phyloP scores from a whole-genome alignment of 2,797 vertebrate species.

The Acrocephalus scirpaceus region DNA sequence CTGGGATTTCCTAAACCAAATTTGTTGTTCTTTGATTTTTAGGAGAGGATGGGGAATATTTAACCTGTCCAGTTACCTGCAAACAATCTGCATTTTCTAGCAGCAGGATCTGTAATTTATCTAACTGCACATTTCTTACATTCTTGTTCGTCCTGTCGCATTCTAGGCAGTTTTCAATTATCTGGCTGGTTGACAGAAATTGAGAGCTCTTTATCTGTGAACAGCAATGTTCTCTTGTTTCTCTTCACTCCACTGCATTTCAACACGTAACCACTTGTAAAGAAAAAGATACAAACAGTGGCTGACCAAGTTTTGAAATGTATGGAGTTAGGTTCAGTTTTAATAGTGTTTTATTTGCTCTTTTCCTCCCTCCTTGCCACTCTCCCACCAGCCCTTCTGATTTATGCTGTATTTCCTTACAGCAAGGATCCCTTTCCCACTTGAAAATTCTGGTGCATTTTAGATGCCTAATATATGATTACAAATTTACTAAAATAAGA shows the following conservation, averaged over 20 bases:
- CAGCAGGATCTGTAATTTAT: background rate
- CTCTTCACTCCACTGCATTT: conserved; percentile 2
- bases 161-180: background rate
- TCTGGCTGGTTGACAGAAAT: conserved; percentile 16
- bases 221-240: conserved; percentile 32
- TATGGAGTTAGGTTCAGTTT: background rate
- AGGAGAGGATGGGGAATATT: background rate
- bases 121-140: background rate
- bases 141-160: background rate
- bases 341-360: background rate
- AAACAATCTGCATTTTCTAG: background rate
- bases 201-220: conserved; percentile 26
- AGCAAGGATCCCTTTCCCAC: background rate
- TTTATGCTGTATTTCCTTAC: background rate
- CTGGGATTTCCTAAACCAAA: background rate
- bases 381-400: too few species aligned
- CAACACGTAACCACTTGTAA: background rate
- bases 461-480: background rate
- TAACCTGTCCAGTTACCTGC: background rate
- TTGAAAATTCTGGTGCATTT: background rate
- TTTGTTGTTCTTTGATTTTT: background rate
- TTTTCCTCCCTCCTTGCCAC: background rate
- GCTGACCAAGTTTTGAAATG: background rate
- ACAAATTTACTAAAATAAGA: background rate
- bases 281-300: background rate